These are phyloP conservation scores for Cordilura impudica DNA, from an alignment of 2,888 invertebrate genomes.

Conservation along the genomic window DNA sequence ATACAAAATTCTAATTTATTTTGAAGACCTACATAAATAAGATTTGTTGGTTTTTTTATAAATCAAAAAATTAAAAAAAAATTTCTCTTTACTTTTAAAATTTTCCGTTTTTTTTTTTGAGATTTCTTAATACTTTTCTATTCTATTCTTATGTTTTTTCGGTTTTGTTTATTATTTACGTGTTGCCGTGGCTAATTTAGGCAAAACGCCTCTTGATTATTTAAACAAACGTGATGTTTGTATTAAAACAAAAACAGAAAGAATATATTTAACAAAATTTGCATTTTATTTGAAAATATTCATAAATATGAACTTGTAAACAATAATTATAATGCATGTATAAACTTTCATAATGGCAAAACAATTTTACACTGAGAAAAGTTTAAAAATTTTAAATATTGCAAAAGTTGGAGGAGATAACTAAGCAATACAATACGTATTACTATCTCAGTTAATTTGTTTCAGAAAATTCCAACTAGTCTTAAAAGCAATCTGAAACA, in stretches of 20 bases:
- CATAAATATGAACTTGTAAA: slow-evolving; percentile 45
- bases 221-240: slow-evolving; percentile 55
- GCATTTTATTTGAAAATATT: slow-evolving; percentile 44
- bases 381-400: too few relatives aligned
- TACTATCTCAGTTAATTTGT: too few relatives aligned
- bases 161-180: slow-evolving; percentile 53
- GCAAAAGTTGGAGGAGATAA: not conserved
- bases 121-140: slow-evolving; percentile 21
- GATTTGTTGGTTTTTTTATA: not conserved
- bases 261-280: slow-evolving; percentile 36
- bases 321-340: slow-evolving; percentile 22
- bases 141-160: slow-evolving; percentile 23
- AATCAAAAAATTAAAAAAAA: not conserved
- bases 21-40: slow-evolving; percentile 11
- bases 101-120: slow-evolving; percentile 22
- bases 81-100: not conserved
- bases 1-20: not conserved
- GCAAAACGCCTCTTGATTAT: slow-evolving; percentile 48
- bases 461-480: too few relatives aligned
- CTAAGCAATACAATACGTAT: too few relatives aligned
- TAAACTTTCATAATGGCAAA: not conserved
- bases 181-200: slow-evolving; percentile 49
- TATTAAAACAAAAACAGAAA: slow-evolving; percentile 17
- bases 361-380: slow-evolving; percentile 21
- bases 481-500: too few relatives aligned